These are phyloP conservation scores for Danio kyathit DNA, from an alignment of 2,797 vertebrate genomes.

Conservation along the genomic window DNA sequence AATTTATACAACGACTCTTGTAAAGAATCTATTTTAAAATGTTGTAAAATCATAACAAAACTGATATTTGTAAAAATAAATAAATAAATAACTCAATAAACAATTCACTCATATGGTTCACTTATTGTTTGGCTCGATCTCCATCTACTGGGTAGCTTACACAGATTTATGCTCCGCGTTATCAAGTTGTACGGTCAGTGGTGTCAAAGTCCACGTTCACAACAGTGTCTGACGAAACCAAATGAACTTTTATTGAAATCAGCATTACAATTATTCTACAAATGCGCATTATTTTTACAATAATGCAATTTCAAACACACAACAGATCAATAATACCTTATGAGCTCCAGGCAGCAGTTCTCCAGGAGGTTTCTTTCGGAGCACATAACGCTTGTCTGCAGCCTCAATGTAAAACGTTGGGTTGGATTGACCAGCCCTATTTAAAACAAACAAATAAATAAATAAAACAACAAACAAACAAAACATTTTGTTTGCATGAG, in stretches of 20 bases:
- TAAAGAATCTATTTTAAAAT: too few relatives aligned
- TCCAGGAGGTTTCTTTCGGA: constrained; percentile 93
- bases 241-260: neutral
- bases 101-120: too few relatives aligned
- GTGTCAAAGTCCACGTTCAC: constrained; percentile 29
- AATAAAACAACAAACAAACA: neutral
- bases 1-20: too few relatives aligned
- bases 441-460: constrained; percentile 4
- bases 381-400: constrained; percentile 80
- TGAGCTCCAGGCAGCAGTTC: constrained; percentile 89
- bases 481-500: neutral
- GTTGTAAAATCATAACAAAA: too few relatives aligned
- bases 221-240: neutral
- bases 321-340: constrained; percentile 73
- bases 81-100: neutral
- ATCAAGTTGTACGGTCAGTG: neutral
- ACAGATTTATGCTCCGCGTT: neutral
- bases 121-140: constrained; percentile 20
- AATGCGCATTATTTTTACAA: neutral
- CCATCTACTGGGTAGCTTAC: constrained; percentile 41
- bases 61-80: neutral
- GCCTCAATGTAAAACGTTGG: constrained; percentile 91
- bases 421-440: constrained; percentile 91
- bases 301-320: neutral
- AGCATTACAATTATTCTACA: neutral